Percentiles rank a stretch among this genome's conserved stretches.
Conservation (phyloP, 2,113 vertebrate species). For the Cottus gobio region DNA sequence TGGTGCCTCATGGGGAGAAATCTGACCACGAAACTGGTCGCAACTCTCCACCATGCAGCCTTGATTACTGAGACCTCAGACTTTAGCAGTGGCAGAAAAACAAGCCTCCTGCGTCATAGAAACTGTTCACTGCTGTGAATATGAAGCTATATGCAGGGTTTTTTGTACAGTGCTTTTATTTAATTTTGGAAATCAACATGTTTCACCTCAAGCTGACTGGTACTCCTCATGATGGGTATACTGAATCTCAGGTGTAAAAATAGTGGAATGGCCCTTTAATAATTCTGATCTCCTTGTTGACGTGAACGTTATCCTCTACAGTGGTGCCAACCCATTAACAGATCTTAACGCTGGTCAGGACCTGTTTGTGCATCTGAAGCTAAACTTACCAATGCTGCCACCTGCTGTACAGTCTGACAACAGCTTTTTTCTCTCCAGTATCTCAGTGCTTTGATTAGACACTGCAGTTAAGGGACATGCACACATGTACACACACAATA, state of each 20-base stretch:
- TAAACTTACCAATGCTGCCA: constrained; percentile 56
- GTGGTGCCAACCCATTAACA: not conserved
- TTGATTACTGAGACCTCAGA: constrained; percentile 9
- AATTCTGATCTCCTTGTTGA: not conserved
- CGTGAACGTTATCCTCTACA: not conserved
- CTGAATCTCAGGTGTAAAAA: not conserved
- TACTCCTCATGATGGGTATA: not conserved
- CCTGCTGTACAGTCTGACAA: constrained; percentile 67
- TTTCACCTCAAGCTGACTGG: not conserved
- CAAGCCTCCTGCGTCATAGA: not conserved
- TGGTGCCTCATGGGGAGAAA: constrained; percentile 4
- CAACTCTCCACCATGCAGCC: not conserved
- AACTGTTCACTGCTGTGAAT: not conserved
- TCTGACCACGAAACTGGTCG: constrained; percentile 45
- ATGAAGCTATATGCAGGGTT: not conserved
- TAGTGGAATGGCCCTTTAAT: not conserved
- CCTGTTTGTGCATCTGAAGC: not conserved
- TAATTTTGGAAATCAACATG: not conserved
- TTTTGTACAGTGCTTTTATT: not conserved
- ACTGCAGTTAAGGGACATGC: not conserved
- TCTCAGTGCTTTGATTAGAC: not conserved
- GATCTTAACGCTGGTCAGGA: not conserved
- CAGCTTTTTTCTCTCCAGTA: constrained; percentile 16
- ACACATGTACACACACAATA: not conserved
- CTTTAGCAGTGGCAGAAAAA: not conserved